Base-by-base conservation (phyloP, 1,140 invertebrate genomes). In the Calliphora vicina region DNA sequence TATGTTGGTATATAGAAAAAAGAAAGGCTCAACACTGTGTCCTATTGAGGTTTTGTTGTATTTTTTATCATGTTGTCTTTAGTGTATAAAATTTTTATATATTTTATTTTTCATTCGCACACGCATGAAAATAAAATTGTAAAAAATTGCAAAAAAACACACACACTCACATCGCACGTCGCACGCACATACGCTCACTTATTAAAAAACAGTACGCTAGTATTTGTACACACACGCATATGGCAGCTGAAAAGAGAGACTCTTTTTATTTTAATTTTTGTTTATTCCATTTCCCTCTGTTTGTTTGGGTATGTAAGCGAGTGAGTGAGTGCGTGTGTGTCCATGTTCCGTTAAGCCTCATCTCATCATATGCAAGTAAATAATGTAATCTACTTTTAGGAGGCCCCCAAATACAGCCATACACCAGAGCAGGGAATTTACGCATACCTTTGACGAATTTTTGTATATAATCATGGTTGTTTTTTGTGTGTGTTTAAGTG, bases 71-170 rank as follows among this genome's bases (percentile, higher is more conserved):
- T 35, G 45, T 50, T 12, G 57, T 25, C 50, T 50, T 57, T 80
- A 27, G n/a, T 45, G 80, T 20, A 23, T 20, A 43, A 26, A 43
- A 81, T 81, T 81, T 81, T 81, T 81, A 81, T 81, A 26, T 81
- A 81, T 81, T 81, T 81, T 81, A 81, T 81, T 81, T 81, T 81
- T 81, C 80, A 81, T 67, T 81, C 80, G 57, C 80, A 67, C 80
- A 81, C 80, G 80, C 80, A 81, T 29, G 50, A 81, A 81, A 81
- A 81, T 61, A 81, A 67, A 81, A 57, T 81, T 81, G 80, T 81
- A 81, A 81, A 81, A 81, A 81, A 81, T 29, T 43, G 17, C 35
- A 12, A 23, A 61, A 45, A 26, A 45, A 81, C 57, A 78, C 74
- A 2, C 9, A 45, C n/a, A 78, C 74, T 23, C n/a, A 78, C 4